Base-by-base conservation (phyloP, 2,888 invertebrate genomes). In the Harpagoxenus sublaevis region DNA sequence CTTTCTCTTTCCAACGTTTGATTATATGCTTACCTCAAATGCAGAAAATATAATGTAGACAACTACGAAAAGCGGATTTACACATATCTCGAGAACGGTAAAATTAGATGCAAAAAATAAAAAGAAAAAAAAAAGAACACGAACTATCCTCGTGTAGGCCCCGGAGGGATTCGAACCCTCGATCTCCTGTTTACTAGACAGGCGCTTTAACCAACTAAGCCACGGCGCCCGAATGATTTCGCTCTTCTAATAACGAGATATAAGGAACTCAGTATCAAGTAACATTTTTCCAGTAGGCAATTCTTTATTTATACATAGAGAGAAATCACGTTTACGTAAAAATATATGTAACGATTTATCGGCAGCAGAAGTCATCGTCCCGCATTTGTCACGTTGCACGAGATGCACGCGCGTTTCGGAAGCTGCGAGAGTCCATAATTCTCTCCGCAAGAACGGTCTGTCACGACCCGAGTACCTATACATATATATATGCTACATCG, bases 161-260 rank as follows among this genome's bases (percentile, higher is more conserved):
- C 96, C 96, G 96, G 96, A 95, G 96, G 95, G 96, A 96, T 96
- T 96, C 96, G 96, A 96, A 96, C 96, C 95, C 96, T 95, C 96
- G 96, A 96, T 96, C 79, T 81, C 79, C 79, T 81, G 79, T 96
- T 96, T 96, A 96, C 96, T 96, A 96, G 96, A 96, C 96, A 96
- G 96, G 96, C 96, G 96, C 96, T 96, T 81, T 96, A 96, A 97
- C 97, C 97, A 97, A 97, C 97, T 97, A 97, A 97, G 97, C 97
- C 97, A 97, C 96, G 96, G 96, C 96, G 96, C 97, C 97, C 95
- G 2, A 0, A n/a, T 55, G n/a, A n/a, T 0, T 12, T 3, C 3
- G 0, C 0, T 1, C 0, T 6, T 51, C 8, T 78, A 42, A 55
- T 48, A 35, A 0, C 5, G 3, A 0, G 0, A 48, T 4, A 75